Evolutionary conservation across 2,797 vertebrate genomes (phyloP).

Genomic region (Adelosebastes latens): DNA sequence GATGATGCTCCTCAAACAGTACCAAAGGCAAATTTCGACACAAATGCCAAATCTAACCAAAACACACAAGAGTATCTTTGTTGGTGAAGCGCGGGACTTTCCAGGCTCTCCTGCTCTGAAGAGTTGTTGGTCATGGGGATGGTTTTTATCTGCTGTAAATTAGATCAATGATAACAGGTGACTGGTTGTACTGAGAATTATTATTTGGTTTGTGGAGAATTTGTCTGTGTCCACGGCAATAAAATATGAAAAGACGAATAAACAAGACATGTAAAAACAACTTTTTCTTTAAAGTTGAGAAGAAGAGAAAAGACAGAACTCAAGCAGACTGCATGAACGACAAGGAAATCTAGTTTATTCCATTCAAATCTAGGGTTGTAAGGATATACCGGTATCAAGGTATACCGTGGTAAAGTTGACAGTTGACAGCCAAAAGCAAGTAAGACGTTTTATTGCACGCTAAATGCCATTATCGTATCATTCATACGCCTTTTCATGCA

Average conservation of each 20-base stretch:
- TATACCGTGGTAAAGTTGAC: no score
- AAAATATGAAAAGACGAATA: not conserved
- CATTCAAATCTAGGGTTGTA: no score
- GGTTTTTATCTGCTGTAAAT: not conserved
- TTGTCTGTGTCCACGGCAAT: not conserved
- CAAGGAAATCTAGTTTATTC: not conserved
- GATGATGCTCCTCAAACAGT: constrained; percentile 1
- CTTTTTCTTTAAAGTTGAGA: not conserved
- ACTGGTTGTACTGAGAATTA: constrained; percentile 1
- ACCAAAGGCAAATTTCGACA: not conserved
- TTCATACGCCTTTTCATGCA: no score
- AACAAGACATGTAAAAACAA: not conserved
- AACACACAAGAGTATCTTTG: constrained; percentile 51
- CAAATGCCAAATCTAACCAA: not conserved
- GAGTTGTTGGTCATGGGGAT: constrained; percentile 32
- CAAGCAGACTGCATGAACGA: not conserved
- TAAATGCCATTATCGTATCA: no score
- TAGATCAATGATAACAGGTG: constrained; percentile 14
- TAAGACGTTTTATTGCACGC: no score
- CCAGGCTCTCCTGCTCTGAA: not conserved
- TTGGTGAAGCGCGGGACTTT: constrained; percentile 29
- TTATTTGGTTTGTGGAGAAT: not conserved
- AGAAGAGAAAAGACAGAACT: no score
- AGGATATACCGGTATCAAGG: no score
- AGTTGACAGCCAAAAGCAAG: no score